Base-by-base conservation (phyloP, 2,113 vertebrate genomes). In the Dasyornis broadbenti region DNA sequence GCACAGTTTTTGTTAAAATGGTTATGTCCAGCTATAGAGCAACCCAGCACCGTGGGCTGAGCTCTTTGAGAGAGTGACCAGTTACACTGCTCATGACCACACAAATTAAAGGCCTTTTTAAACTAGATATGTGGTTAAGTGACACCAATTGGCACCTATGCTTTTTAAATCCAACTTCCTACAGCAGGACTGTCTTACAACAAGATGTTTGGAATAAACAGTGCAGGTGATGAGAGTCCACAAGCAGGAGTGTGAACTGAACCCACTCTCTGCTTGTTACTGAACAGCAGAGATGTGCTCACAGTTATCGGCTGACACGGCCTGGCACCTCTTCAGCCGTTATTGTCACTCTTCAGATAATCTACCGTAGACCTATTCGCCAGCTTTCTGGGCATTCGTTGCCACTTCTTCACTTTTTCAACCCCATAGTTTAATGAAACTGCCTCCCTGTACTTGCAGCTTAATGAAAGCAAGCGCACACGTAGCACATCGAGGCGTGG, bases 281-380 rank as follows among this genome's bases (percentile, higher is more conserved):
- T 77, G 37, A 77, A 24, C 13, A 44, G 26, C 9, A 65, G 7
- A 70, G 20, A 45, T 37, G 26, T 73, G 30, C 27, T 24, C 72
- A 63, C 6, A 53, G n/a, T 60, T 57, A 52, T 6, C 0, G 0
- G 10, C 21, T 63, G 28, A 54, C 23, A 83, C 82, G 28, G n/a
- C 39, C 42, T 73, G n/a, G 20, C n/a, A 44, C 18, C 10, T 57
- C 49, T 73, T 60, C 45, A 69, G 42, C 13, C 20, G 13, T 13
- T 33, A 13, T 10, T 54, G 19, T 15, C 28, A 45, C 15, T 53
- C 17, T 23, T 77, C 69, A 47, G 16, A 47, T 39, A 78, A 59
- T 10, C 6, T 50, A 59, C 39, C 50, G 16, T 52, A 84, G 12
- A 45, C 52, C 15, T 57, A 0, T 59, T 16, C 30, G 59, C 47